Evolutionary conservation across 2,113 vertebrate genomes (phyloP), one percentile per base, ranked within the genome.

Genomic region (Periophthalmus modestus): DNA sequence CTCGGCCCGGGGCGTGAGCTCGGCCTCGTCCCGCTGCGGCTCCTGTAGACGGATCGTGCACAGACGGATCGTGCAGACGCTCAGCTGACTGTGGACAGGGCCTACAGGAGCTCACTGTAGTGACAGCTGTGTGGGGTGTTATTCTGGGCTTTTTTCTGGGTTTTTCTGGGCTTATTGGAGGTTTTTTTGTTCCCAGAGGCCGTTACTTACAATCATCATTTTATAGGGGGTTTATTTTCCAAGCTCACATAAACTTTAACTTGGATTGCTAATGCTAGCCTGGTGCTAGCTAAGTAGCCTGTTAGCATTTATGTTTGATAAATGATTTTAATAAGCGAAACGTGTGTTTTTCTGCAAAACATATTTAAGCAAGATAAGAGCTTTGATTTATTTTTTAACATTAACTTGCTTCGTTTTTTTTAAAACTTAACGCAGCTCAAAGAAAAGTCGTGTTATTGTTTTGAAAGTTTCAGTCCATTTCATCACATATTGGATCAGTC

Each of bases 191-290:
- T 15, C 1, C 57, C 7, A 59, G 14, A 34, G n/a, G 28, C 7
- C n/a, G 16, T 28, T 21, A 15, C 19, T n/a, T 4, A 18, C 14
- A 10, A 9, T 18, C 24, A 18, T 6, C 3, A 61, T 16, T 28
- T 39, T n/a, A n/a, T 19, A 19, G 5, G 9, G n/a, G 34, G 34
- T 65, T 65, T 12, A 39, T n/a, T 65, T 65, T 34, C 28, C 23
- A 62, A 78, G 21, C 36, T 66, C 43, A 46, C 68, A 69, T 9
- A 3, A 65, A 66, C 74, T 66, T 66, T 74, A 55, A 68, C 16
- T 19, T 79, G 82, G 77, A 78, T 59, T 82, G 87, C 86, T 88
- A 87, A 71, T 59, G 66, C 43, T 84, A 83, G 82, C 85, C 13
- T 47, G 61, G 47, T 75, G 69, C 73, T 83, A 82, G 69, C 73